Percentiles rank a stretch among this genome's conserved stretches.
These are phyloP conservation scores for Tineola bisselliella DNA, from an alignment of 2,888 invertebrate species.

Conservation along the genomic window DNA sequence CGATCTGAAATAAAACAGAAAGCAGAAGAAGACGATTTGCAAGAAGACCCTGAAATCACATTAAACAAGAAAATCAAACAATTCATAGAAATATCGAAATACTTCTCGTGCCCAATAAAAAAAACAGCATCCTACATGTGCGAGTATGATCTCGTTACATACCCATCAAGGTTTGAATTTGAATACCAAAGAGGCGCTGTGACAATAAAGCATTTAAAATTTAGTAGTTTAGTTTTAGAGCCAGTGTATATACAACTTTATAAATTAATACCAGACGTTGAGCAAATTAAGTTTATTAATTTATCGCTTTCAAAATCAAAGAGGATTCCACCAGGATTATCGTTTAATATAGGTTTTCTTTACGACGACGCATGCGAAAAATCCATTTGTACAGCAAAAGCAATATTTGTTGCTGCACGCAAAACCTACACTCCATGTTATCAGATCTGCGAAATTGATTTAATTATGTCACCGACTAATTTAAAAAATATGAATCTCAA, in stretches of 20 bases:
- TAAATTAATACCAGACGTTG: slow-evolving; percentile 46
- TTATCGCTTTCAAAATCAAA: slow-evolving; percentile 40
- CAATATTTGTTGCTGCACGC: slow-evolving; percentile 51
- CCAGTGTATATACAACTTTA: slow-evolving; percentile 50
- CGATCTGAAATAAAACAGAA: slow-evolving; percentile 24
- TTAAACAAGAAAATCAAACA: slow-evolving; percentile 42
- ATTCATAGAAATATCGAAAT: slow-evolving; percentile 55
- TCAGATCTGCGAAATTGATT: slow-evolving; percentile 52
- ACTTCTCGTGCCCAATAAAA: slow-evolving; percentile 48
- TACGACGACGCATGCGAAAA: slow-evolving; percentile 50
- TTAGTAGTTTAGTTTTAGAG: slow-evolving; percentile 44
- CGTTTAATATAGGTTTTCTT: slow-evolving; percentile 42
- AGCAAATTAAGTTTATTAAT: slow-evolving; percentile 49
- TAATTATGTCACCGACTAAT: slow-evolving; percentile 25
- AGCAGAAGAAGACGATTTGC: slow-evolving; percentile 20
- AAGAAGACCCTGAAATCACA: slow-evolving; percentile 20
- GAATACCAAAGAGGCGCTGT: slow-evolving; percentile 43
- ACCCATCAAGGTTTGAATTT: slow-evolving; percentile 40
- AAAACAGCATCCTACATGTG: slow-evolving; percentile 53
- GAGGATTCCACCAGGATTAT: slow-evolving; percentile 50
- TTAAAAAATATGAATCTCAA: neutral
- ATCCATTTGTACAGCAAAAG: slow-evolving; percentile 34
- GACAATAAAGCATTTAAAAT: slow-evolving; percentile 42
- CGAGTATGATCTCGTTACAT: slow-evolving; percentile 42
- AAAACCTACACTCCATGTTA: slow-evolving; percentile 54